These are phyloP conservation scores for Ophthalmolycus amberensis DNA, from an alignment of 2,113 vertebrate species.

Conservation along the genomic window DNA sequence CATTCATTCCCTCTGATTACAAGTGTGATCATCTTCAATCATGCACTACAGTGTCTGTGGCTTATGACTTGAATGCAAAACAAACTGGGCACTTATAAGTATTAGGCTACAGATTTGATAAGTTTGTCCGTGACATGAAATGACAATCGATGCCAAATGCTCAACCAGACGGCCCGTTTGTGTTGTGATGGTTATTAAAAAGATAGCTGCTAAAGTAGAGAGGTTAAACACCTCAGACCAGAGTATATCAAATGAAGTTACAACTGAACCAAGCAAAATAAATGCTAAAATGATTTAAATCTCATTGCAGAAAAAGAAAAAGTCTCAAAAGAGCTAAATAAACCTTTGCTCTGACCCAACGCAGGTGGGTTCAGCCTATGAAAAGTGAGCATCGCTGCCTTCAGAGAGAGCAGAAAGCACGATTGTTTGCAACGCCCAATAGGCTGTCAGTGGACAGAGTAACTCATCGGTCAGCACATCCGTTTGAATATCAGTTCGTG, in stretches of 20 bases:
- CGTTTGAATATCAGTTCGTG: conserved; percentile 50
- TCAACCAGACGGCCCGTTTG: conserved; percentile 38
- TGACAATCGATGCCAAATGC: conserved; percentile 59
- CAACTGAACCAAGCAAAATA: conserved; percentile 47
- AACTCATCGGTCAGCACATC: conserved; percentile 33
- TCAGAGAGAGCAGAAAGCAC: conserved; percentile 42
- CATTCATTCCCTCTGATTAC: conserved; percentile 69
- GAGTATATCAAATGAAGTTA: conserved; percentile 42
- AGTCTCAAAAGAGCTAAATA: conserved; percentile 32
- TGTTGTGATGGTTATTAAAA: conserved; percentile 43
- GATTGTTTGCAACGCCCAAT: conserved; percentile 74
- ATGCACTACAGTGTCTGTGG: conserved; percentile 79
- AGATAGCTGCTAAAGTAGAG: conserved; percentile 39
- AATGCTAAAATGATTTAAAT: conserved; percentile 49
- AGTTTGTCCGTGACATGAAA: conserved; percentile 65
- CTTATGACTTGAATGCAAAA: conserved; percentile 69
- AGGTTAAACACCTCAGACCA: conserved; percentile 26
- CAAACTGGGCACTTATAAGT: conserved; percentile 76
- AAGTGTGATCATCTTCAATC: conserved; percentile 68
- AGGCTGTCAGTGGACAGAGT: conserved; percentile 50
- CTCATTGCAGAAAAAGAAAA: conserved; percentile 37
- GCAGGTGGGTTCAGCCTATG: conserved; percentile 18
- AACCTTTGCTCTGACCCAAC: conserved; percentile 29
- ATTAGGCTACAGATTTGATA: conserved; percentile 77
- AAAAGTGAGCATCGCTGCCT: conserved; percentile 37